Evolutionary conservation across 2,113 vertebrate genomes (phyloP), one percentile per base, ranked within the genome.

Genomic region (Toxostoma redivivum): DNA sequence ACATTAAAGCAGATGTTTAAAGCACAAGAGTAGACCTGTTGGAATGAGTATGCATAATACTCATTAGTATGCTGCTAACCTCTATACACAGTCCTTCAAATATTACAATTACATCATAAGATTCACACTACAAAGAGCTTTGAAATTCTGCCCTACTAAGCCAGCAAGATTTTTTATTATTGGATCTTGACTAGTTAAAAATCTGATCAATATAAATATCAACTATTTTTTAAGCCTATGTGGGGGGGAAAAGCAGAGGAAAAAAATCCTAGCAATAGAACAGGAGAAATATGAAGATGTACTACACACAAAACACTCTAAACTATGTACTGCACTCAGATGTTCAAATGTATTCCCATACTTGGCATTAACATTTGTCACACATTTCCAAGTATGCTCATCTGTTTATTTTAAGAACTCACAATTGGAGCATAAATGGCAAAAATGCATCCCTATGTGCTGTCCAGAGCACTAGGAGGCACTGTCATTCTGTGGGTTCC

Each of bases 1-100:
- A 86, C 71, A 73, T 85, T 89, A 89, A 87, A 86, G 84, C 78
- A 93, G 66, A 95, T 80, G 78, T 92, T 96, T 92, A 87, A 96
- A 86, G 92, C 47, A 83, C 85, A 91, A 95, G 94, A 95, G 71
- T 44, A 96, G 94, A 95, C 93, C 91, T 95, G 95, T 77, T 94
- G 90, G 84, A 95, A 88, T 94, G 74, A 77, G 54, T 47, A 88
- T 61, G 71, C 47, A 66, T 92, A 94, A 92, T 88, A n/a, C n/a
- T n/a, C n/a, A n/a, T n/a, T n/a, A n/a, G n/a, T n/a, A n/a, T 90
- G 71, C 76, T 94, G 57, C 70, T 94, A 93, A 93, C 88, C 61
- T 93, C 62, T 47, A 85, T 37, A 82, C 7, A 22, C 37, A 90
- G 61, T 44, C 73, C 73, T 91, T 78, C 45, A 90, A 93, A 64